Evolutionary conservation across 2,113 vertebrate genomes (phyloP).

Genomic region (Monarcha castaneiventris): DNA sequence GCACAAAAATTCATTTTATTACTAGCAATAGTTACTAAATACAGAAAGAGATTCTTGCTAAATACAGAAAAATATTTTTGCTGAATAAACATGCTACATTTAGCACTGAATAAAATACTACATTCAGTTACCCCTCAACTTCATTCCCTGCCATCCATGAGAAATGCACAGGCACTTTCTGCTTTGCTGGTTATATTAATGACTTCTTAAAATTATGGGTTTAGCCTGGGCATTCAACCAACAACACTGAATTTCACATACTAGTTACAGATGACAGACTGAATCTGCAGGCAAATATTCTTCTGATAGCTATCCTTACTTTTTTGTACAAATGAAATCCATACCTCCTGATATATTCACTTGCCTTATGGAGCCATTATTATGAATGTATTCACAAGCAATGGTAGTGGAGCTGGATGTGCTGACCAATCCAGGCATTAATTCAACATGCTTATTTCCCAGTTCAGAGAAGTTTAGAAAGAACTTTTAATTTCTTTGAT

Average conservation of each 20-base stretch:
- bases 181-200: neutral
- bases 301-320: neutral
- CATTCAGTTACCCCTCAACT: neutral
- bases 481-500: neutral
- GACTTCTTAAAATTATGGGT: neutral
- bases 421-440: neutral
- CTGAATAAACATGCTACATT: constrained; percentile 12
- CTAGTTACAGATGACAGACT: neutral
- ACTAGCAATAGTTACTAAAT: constrained; percentile 31
- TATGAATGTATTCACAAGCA: neutral
- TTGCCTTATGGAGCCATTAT: neutral
- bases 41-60: constrained; percentile 2
- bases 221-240: neutral
- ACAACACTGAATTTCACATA: neutral
- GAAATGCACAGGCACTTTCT: neutral
- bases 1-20: constrained; percentile 43
- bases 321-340: neutral
- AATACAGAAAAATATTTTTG: constrained; percentile 15
- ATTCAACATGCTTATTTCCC: neutral
- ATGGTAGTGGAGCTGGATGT: neutral
- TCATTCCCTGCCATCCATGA: neutral
- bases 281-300: neutral
- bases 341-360: neutral
- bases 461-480: neutral
- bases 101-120: neutral